phyloP scores from a whole-genome alignment of 2,113 vertebrate species.

The Vulpes lagopus region DNA sequence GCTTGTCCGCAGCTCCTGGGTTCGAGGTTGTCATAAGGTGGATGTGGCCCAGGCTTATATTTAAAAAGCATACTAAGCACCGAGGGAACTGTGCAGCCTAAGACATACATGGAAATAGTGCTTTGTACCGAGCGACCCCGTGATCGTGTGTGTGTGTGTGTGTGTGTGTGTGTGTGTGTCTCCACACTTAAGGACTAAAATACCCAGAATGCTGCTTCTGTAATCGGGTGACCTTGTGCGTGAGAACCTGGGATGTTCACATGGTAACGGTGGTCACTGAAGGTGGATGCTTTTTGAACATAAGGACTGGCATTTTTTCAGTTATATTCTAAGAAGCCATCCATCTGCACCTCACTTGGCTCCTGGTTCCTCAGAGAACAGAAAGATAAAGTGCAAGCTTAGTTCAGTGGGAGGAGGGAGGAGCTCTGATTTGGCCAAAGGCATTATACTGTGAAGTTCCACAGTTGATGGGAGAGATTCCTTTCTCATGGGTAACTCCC shows the following conservation, averaged over 20 bases:
- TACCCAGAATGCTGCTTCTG: neutral
- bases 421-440: conserved; percentile 32
- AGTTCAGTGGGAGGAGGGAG: conserved; percentile 11
- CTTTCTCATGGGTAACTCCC: conserved; percentile 54
- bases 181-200: neutral
- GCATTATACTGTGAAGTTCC: neutral
- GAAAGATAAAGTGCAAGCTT: neutral
- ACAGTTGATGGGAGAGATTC: conserved; percentile 13
- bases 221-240: neutral
- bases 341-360: conserved; percentile 28
- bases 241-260: neutral
- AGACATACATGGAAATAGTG: neutral
- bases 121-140: neutral
- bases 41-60: neutral
- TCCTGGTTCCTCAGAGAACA: neutral
- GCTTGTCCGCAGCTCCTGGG: neutral
- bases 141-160: neutral
- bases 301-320: neutral
- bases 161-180: neutral
- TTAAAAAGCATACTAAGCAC: neutral
- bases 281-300: conserved; percentile 33
- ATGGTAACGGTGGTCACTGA: neutral
- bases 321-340: conserved; percentile 49
- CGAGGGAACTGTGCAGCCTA: neutral
- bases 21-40: neutral